Base-by-base conservation (phyloP, 2,797 vertebrate genomes). In the Podarcis siculus region DNA sequence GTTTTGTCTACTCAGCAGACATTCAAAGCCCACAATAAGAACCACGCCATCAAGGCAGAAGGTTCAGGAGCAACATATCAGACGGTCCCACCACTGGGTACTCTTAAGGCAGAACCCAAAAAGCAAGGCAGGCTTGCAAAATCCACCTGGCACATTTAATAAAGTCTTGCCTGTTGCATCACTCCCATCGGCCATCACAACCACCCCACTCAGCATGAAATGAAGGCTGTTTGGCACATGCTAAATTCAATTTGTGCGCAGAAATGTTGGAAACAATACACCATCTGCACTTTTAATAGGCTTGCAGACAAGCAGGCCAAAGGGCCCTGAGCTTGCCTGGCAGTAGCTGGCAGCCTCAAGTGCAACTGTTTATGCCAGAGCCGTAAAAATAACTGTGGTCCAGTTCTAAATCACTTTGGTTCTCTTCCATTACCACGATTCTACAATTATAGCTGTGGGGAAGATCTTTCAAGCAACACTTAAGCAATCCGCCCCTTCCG, bases 341-440 rank as follows among this genome's bases (percentile, higher is more conserved):
- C n/a, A 89, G 86, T 91, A 92, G 92, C 83, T 86, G 83, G 89
- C 67, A 77, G 76, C 92, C 89, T 88, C 71, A 66, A 83, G 76
- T 61, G 92, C 79, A 86, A 67, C 2, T 85, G 66, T 84, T 89
- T 71, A 8, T 79, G 66, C 0, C 77, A 75, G 27, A 39, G 81
- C 78, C 76, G 15, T 90, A 32, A 55, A 35, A 87, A 86, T 9
- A 10, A 32, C 72, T 81, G 83, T 55, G 67, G 71, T 66, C 19
- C 17, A 39, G 32, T 49, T 73, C 49, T 61, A 25, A 17, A 32
- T 9, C 10, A 67, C 42, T 37, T 67, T 78, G 61, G 39, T 35
- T 10, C 23, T 25, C 32, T 76, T 85, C 83, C 83, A 76, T 35
- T 39, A n/a, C 72, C 39, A 64, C 30, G 83, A 85, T 17, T 39